Base-by-base conservation (phyloP, 2,113 vertebrate species). In the Hippopotamus amphibius region DNA sequence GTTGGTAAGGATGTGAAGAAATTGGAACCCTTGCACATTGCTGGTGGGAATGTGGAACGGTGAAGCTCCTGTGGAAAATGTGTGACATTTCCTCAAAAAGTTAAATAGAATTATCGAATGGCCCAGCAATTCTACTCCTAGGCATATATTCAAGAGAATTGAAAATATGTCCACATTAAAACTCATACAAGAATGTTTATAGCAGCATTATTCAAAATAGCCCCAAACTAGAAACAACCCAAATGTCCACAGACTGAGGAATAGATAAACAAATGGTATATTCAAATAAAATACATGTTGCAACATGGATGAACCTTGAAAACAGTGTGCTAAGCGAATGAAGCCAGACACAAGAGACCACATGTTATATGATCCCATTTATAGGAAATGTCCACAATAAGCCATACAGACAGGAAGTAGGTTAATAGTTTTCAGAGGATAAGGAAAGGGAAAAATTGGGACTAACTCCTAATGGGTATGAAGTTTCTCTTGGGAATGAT, bases 1-100 rank as follows among this genome's bases (percentile, higher is more conserved):
- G 65, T 41, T 50, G 79, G 28, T 1, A n/a, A 48, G 48, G n/a
- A 17, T 5, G 37, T 61, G n/a, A 12, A 85, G 86, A 93, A 48
- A 74, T 0, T 4, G 71, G 14, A 33, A 33, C 19, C 2, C 61
- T 26, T 2, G 15, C 8, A n/a, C 4, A 1, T 7, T 14, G 15
- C 19, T 82, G 48, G 17, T 3, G 24, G 63, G 53, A 41, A 48
- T 1, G 7, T 24, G 53, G 30, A n/a, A 21, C 55, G 11, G 30
- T 21, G 30, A 55, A n/a, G 48, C 50, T 37, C 50, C 24, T 50
- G 7, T 37, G 17, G 46, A 30, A 68, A 59, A 59, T 14, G 8
- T 50, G 30, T 69, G 50, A 33, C 26, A 48, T 48, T 33, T 79
- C 76, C 61, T 71, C 77, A 65, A n/a, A 33, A 69, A 53, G 19